phyloP scores from a whole-genome alignment of 2,888 invertebrate genomes.

The Gerris lacustris region DNA sequence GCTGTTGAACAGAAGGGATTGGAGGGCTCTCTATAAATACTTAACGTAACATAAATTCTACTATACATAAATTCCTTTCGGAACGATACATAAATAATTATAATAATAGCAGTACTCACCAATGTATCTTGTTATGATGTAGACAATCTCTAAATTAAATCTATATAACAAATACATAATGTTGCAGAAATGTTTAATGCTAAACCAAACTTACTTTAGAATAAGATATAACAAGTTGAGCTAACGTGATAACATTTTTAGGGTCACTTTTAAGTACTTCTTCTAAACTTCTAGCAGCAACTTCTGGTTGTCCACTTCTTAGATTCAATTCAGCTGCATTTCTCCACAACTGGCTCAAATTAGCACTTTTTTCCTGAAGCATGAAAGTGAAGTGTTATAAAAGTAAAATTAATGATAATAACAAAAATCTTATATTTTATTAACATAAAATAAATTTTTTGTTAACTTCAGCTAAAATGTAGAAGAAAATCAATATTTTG shows the following conservation, averaged over 20 bases:
- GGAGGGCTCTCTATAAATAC: no score
- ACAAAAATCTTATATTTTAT: constrained; percentile 2
- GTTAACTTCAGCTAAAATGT: no score
- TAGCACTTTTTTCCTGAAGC: constrained; percentile 41
- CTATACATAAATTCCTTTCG: no score
- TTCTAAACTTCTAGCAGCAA: constrained; percentile 70
- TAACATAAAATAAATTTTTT: background rate
- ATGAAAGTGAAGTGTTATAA: constrained; percentile 9
- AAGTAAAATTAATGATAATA: constrained; percentile 2
- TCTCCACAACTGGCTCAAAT: constrained; percentile 67
- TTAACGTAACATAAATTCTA: no score
- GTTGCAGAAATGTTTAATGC: no score
- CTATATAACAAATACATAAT: no score
- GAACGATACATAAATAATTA: no score
- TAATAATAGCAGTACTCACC: no score
- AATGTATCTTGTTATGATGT: no score
- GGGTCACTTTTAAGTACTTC: constrained; percentile 64
- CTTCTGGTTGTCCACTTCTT: constrained; percentile 57
- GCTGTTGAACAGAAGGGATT: no score
- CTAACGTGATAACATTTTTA: constrained; percentile 63
- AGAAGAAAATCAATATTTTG: no score
- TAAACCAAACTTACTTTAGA: constrained; percentile 42
- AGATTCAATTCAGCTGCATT: constrained; percentile 77
- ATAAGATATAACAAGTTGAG: constrained; percentile 84
- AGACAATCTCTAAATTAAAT: no score